Conservation (phyloP, 2,113 vertebrate species). For the Leucosticte australis region DNA sequence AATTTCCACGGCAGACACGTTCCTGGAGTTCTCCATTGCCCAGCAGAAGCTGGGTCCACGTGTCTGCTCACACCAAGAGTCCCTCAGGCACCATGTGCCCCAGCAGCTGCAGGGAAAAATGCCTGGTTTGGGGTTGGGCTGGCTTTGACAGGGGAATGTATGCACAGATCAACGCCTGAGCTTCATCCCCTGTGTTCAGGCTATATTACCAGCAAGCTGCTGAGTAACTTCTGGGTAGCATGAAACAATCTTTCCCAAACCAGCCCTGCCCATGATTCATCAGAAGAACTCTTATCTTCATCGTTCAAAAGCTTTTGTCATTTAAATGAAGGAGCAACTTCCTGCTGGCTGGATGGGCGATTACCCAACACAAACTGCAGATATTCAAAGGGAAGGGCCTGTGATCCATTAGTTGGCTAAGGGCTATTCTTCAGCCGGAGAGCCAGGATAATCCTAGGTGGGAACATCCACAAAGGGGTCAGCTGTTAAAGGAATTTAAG, state of each 20-base stretch:
- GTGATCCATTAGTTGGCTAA: not conserved
- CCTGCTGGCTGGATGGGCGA: constrained; percentile 2
- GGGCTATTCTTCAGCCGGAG: not conserved
- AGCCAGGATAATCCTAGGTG: constrained; percentile 50
- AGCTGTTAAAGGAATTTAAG: constrained; percentile 44
- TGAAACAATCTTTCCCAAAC: not conserved
- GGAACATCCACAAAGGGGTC: constrained; percentile 24
- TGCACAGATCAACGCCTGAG: not conserved
- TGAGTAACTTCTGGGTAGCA: constrained; percentile 24
- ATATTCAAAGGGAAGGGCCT: not conserved
- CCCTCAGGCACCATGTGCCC: not conserved
- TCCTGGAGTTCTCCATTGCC: not conserved
- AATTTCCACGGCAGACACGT: accelerated
- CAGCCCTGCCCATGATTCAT: constrained; percentile 10
- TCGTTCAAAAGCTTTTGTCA: constrained; percentile 23
- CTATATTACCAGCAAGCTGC: not conserved
- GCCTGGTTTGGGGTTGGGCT: not conserved
- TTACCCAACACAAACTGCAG: not conserved
- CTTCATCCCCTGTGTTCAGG: accelerated
- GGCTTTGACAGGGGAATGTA: not conserved
- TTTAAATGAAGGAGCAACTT: constrained; percentile 31
- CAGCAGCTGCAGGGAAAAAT: not conserved
- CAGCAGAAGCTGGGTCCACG: not conserved
- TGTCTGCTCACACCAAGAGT: not conserved
- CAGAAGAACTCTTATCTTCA: not conserved